Evolutionary conservation across 1,140 invertebrate genomes (phyloP).

Genomic region (Atopsyche davidsoni): DNA sequence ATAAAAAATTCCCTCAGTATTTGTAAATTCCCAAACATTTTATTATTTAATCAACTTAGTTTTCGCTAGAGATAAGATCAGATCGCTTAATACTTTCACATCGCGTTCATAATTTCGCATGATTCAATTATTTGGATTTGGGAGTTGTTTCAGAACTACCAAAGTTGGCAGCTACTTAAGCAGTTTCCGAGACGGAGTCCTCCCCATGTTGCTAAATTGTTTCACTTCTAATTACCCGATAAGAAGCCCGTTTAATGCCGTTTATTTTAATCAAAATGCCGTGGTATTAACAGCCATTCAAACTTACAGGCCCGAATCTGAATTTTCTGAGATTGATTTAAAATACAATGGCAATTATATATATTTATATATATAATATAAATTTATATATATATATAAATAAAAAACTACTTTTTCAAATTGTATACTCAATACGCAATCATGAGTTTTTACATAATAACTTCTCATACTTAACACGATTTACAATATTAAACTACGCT

Average conservation of each 20-base stretch:
- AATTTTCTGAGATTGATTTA: too few species aligned
- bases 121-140: background rate
- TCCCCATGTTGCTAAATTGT: slow-evolving; percentile 12
- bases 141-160: background rate
- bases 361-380: background rate
- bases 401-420: background rate
- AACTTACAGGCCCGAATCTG: too few species aligned
- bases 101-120: background rate
- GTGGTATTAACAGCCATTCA: background rate
- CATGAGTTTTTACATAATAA: slow-evolving; percentile 1
- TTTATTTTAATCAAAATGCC: slow-evolving; percentile 12
- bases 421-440: background rate
- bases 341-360: too few species aligned
- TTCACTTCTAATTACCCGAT: slow-evolving; percentile 11
- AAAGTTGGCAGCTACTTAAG: background rate
- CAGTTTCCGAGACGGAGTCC: slow-evolving; percentile 1
- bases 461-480: slow-evolving; percentile 3
- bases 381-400: background rate
- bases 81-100: too few species aligned
- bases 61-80: too few species aligned
- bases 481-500: too few species aligned
- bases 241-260: slow-evolving; percentile 1
- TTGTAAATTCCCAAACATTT: too few species aligned
- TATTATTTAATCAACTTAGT: too few species aligned
- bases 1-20: too few species aligned